phyloP scores from a whole-genome alignment of 2,113 vertebrate genomes.

The Budorcas taxicolor region DNA sequence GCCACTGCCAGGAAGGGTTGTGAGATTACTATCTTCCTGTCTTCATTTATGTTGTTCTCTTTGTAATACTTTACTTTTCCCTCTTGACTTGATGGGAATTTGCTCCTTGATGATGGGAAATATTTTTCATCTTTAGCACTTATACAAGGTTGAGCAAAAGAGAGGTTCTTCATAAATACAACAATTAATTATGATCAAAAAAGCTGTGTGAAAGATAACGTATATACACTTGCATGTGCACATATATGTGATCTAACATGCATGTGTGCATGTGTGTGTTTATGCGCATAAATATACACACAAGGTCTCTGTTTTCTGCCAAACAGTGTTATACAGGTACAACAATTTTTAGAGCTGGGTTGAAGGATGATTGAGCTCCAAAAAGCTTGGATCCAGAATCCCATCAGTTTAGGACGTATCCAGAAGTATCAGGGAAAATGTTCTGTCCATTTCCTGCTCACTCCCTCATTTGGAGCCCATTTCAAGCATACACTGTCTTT shows the following conservation, averaged over 20 bases:
- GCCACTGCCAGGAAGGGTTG: not conserved
- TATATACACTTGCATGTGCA: not conserved
- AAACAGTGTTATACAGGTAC: not conserved
- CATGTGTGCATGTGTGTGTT: not conserved
- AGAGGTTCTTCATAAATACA: not conserved
- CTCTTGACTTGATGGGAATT: not conserved
- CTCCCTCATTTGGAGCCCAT: not conserved
- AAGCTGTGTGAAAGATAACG: not conserved
- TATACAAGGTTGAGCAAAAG: not conserved
- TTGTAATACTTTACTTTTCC: not conserved
- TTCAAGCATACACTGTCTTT: not conserved
- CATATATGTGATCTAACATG: not conserved
- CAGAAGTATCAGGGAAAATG: not conserved
- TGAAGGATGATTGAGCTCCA: not conserved
- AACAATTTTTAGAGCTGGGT: not conserved
- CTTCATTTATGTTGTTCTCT: not conserved
- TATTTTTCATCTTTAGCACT: not conserved
- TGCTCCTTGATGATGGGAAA: not conserved
- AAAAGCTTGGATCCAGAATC: not conserved
- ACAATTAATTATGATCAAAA: not conserved
- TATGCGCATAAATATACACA: not conserved
- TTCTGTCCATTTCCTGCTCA: not conserved
- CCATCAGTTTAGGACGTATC: not conserved
- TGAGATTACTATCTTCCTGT: not conserved
- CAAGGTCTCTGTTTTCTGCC: not conserved